These are phyloP conservation scores for Gila orcuttii DNA, from an alignment of 2,113 vertebrate species.

Conservation along the genomic window DNA sequence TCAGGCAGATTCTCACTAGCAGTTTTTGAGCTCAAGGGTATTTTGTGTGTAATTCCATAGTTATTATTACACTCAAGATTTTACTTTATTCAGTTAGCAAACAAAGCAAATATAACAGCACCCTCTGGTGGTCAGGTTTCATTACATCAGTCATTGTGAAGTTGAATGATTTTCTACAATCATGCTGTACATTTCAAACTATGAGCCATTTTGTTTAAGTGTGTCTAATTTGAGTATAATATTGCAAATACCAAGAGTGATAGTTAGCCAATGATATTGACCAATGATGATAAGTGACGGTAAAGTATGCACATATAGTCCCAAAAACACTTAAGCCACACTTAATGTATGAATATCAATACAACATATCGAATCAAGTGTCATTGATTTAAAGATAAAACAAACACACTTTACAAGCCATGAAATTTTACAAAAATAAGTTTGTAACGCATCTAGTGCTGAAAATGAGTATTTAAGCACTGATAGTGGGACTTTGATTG, in stretches of 20 bases:
- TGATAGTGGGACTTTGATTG: neutral
- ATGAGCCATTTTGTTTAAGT: neutral
- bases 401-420: too few relatives aligned
- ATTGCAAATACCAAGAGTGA: too few relatives aligned
- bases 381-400: too few relatives aligned
- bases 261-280: too few relatives aligned
- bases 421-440: too few relatives aligned
- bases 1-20: neutral
- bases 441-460: neutral
- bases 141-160: neutral
- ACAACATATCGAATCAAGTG: too few relatives aligned
- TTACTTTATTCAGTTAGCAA: neutral
- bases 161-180: neutral
- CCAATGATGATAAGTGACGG: neutral
- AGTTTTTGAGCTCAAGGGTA: neutral
- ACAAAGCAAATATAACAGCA: neutral
- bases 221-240: neutral
- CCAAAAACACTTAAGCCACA: neutral
- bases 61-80: neutral
- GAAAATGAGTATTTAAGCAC: neutral
- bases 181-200: neutral
- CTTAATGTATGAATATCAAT: neutral
- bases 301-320: neutral
- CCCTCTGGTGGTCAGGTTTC: constrained; percentile 17
- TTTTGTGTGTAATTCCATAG: neutral